phyloP scores from a whole-genome alignment of 2,888 invertebrate species.

The Petrolisthes cinctipes region DNA sequence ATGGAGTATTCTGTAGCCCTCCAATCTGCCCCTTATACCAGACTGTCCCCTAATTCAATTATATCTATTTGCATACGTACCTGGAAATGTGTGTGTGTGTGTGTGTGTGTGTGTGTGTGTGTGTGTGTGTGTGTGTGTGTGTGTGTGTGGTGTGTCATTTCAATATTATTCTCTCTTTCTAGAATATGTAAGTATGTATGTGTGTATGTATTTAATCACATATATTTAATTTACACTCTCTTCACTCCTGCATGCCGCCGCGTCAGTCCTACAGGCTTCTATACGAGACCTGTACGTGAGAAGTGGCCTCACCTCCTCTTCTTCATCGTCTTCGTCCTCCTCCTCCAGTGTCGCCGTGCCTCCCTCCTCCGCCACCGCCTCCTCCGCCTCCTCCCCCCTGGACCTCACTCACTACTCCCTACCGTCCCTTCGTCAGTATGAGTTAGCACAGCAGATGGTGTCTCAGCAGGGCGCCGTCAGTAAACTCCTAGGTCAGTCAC shows the following conservation, averaged over 20 bases:
- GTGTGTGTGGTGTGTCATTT: constrained; percentile 8
- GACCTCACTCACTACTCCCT: constrained; percentile 55
- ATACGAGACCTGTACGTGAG: constrained; percentile 45
- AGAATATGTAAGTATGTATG: constrained; percentile 19
- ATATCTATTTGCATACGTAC: neutral
- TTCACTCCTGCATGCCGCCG: constrained; percentile 1
- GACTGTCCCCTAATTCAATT: neutral
- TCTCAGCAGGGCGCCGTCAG: constrained; percentile 86
- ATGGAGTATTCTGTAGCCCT: no score
- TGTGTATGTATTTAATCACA: constrained; percentile 14
- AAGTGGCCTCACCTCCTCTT: constrained; percentile 16
- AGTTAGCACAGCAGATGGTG: constrained; percentile 61
- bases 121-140: constrained; percentile 3
- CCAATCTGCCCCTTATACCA: neutral
- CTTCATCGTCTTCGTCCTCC: constrained; percentile 18
- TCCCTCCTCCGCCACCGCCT: constrained; percentile 32
- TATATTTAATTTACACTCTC: constrained; percentile 9
- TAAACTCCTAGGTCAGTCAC: constrained; percentile 85
- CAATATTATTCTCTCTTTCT: no score
- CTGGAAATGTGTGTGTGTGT: neutral
- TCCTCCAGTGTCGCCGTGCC: constrained; percentile 27
- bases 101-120: constrained; percentile 9
- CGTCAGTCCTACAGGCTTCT: constrained; percentile 38
- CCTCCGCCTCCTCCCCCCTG: constrained; percentile 43
- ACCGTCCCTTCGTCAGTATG: constrained; percentile 60